Base-by-base conservation (phyloP, 2,113 vertebrate genomes). In the Natator depressus region DNA sequence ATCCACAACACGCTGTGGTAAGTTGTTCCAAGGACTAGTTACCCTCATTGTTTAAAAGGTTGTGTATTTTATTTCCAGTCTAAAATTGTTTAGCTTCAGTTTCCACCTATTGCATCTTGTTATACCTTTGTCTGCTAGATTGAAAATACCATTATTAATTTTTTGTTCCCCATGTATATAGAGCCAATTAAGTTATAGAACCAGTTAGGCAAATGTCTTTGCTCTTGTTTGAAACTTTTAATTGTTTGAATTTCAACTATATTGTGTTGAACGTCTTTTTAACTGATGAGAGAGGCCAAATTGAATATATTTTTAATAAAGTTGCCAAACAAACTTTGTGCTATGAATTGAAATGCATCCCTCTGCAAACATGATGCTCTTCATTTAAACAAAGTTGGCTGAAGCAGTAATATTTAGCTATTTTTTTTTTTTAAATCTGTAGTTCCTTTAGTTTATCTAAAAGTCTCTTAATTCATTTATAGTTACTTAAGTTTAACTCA, bases 181-280 rank as follows among this genome's bases (percentile, higher is more conserved):
- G n/a, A 38, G 19, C 65, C 65, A 38, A 5, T 72, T 69, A 69
- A 94, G 62, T 17, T 91, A 4, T 46, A 19, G 24, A 76, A 47
- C 38, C 62, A 17, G 31, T 81, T 90, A 96, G 94, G 72, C 14
- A 93, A 38, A 80, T 46, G 3, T 65, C 81, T 88, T n/a, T 94
- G 57, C 3, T 89, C 16, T 78, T 92, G 1, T 51, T 80, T 83
- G 1, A 25, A 24, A 38, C 29, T 19, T 19, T 93, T 47, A 81
- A 55, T 95, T 95, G 75, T 86, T 95, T 95, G 59, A 82, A 12
- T 27, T n/a, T 29, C 29, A 47, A 4, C 55, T 89, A 5, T 89
- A 42, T 89, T 80, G n/a, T 49, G 50, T 90, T 54, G 87, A 94
- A 84, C 12, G 89, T 5, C 13, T 31, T 96, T 72, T 47, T 42